These are phyloP conservation scores for Diplodus sargus DNA, from an alignment of 2,797 vertebrate species.

Conservation along the genomic window DNA sequence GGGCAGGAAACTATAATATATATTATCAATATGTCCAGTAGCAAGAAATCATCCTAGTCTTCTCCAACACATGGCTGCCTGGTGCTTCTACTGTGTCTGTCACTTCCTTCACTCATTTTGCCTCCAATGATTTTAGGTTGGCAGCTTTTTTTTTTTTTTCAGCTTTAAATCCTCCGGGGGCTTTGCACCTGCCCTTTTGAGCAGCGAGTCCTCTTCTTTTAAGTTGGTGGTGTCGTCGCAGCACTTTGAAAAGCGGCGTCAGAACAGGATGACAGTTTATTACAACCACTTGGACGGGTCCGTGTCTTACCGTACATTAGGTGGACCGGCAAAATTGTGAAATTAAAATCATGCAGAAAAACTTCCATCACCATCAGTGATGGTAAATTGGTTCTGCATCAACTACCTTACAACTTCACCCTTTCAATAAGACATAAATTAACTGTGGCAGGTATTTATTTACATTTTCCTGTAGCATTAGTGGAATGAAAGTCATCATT, in stretches of 20 bases:
- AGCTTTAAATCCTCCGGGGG: slow-evolving; percentile 33
- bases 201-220: slow-evolving; percentile 31
- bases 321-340: background rate
- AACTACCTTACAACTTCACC: background rate
- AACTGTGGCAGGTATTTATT: background rate
- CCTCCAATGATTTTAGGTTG: background rate
- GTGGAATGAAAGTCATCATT: slow-evolving; percentile 24
- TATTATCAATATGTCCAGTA: background rate
- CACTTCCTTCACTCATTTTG: slow-evolving; percentile 16
- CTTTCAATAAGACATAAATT: background rate
- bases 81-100: slow-evolving; percentile 24
- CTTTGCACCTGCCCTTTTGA: slow-evolving; percentile 51
- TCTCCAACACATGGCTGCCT: slow-evolving; percentile 12
- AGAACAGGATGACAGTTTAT: slow-evolving; percentile 6
- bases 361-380: background rate
- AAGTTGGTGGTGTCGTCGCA: slow-evolving; percentile 26
- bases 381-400: background rate
- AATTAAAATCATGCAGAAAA: slow-evolving; percentile 17
- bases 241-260: slow-evolving; percentile 24
- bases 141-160: background rate
- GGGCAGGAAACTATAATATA: background rate
- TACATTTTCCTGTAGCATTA: background rate
- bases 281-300: background rate
- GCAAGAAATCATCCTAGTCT: slow-evolving; percentile 15
- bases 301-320: background rate